Conservation (phyloP, 2,113 vertebrate genomes). For the Catharus bicknelli region DNA sequence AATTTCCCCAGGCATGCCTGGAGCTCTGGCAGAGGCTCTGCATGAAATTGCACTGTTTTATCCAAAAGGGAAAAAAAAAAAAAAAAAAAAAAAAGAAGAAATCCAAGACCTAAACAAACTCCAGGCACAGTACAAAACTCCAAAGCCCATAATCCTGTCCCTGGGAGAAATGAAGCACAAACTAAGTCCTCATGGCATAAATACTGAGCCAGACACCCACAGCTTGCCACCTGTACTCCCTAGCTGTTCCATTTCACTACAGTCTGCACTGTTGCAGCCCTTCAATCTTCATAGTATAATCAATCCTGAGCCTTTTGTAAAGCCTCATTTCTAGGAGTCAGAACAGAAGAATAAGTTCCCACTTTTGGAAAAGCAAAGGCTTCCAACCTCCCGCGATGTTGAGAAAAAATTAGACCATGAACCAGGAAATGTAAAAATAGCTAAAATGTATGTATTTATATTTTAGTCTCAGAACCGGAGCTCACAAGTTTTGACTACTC, state of each 20-base stretch:
- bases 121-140: neutral
- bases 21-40: neutral
- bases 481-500: neutral
- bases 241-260: neutral
- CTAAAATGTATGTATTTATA: neutral
- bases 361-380: neutral
- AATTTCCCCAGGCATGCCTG: neutral
- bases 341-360: neutral
- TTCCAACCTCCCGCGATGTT: neutral
- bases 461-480: neutral
- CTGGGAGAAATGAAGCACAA: neutral
- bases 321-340: neutral
- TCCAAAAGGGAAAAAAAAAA: neutral
- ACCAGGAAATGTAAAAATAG: neutral
- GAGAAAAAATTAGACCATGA: neutral
- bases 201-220: neutral
- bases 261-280: neutral
- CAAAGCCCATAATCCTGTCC: constrained; percentile 32
- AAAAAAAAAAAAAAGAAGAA: neutral
- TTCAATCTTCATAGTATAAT: neutral
- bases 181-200: neutral
- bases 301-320: neutral
- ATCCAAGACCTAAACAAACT: neutral
- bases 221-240: neutral
- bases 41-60: neutral